Percentiles rank a stretch among this genome's conserved stretches.
Evolutionary conservation across 2,888 invertebrate genomes (phyloP).

Genomic region (Herminia tarsipennalis): DNA sequence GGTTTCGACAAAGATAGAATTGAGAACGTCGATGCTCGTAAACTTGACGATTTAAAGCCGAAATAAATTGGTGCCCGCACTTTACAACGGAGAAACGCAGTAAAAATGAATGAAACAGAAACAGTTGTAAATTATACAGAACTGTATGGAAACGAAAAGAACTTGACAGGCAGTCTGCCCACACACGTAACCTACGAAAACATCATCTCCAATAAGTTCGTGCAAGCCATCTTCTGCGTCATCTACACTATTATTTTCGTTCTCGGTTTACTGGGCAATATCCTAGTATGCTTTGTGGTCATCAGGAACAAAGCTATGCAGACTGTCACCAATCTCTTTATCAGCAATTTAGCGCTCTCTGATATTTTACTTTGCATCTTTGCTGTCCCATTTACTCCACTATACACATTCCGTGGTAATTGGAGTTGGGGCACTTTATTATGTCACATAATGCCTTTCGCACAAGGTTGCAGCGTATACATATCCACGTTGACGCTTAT

Average conservation of each 20-base stretch:
- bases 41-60: constrained; percentile 60
- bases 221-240: constrained; percentile 90
- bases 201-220: constrained; percentile 87
- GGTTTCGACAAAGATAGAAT: constrained; percentile 61
- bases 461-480: constrained; percentile 98
- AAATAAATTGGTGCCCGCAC: constrained; percentile 58
- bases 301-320: constrained; percentile 97
- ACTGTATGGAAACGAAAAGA: constrained; percentile 52
- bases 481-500: constrained; percentile 98
- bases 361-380: constrained; percentile 97
- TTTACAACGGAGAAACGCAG: constrained; percentile 54
- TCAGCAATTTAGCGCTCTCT: constrained; percentile 97
- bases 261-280: constrained; percentile 95
- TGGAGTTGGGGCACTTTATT: constrained; percentile 97
- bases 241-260: constrained; percentile 94
- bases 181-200: constrained; percentile 66
- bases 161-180: constrained; percentile 48
- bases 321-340: constrained; percentile 98
- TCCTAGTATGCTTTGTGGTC: constrained; percentile 97
- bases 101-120: constrained; percentile 68
- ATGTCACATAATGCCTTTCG: constrained; percentile 97
- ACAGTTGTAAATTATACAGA: constrained; percentile 59
- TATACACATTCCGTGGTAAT: constrained; percentile 95
- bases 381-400: constrained; percentile 98
- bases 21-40: constrained; percentile 60